Conservation (phyloP, 2,797 vertebrate species). For the Ctenopoma multispine region DNA sequence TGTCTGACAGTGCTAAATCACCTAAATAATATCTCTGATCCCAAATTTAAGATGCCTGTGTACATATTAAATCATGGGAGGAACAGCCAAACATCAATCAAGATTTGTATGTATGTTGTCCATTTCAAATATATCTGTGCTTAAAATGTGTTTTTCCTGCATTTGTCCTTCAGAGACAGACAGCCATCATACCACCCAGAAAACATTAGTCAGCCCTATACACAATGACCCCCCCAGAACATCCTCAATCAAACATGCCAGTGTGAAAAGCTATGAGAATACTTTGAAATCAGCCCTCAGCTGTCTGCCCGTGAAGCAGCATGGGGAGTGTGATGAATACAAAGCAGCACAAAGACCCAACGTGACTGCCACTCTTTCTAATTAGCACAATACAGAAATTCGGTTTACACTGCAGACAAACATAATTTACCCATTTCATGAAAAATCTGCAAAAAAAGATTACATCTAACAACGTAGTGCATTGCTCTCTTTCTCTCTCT, state of each 20-base stretch:
- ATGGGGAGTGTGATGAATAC: constrained; percentile 53
- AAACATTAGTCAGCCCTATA: constrained; percentile 55
- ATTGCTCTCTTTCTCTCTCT: constrained; percentile 1
- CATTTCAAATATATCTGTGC: constrained; percentile 18
- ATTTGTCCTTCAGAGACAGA: constrained; percentile 48
- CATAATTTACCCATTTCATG: constrained; percentile 31
- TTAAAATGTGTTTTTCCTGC: constrained; percentile 25
- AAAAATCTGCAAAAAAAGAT: constrained; percentile 36
- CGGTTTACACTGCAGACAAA: constrained; percentile 54
- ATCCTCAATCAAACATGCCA: constrained; percentile 65
- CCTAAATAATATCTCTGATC: constrained; percentile 31
- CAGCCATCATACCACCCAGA: constrained; percentile 42
- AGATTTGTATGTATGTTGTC: constrained; percentile 2
- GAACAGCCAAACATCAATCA: constrained; percentile 33
- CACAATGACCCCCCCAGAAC: constrained; percentile 43
- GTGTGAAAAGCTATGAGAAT: constrained; percentile 51
- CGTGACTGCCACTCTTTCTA: constrained; percentile 57
- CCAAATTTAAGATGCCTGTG: constrained; percentile 35
- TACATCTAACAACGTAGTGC: constrained; percentile 1
- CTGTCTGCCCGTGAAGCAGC: constrained; percentile 48
- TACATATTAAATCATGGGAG: background rate
- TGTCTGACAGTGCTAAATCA: constrained; percentile 42
- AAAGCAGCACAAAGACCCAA: constrained; percentile 56
- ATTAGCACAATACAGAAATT: constrained; percentile 62
- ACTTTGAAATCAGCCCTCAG: constrained; percentile 69